Evolutionary conservation across 2,113 vertebrate species (phyloP).

Genomic region (Jaculus jaculus): DNA sequence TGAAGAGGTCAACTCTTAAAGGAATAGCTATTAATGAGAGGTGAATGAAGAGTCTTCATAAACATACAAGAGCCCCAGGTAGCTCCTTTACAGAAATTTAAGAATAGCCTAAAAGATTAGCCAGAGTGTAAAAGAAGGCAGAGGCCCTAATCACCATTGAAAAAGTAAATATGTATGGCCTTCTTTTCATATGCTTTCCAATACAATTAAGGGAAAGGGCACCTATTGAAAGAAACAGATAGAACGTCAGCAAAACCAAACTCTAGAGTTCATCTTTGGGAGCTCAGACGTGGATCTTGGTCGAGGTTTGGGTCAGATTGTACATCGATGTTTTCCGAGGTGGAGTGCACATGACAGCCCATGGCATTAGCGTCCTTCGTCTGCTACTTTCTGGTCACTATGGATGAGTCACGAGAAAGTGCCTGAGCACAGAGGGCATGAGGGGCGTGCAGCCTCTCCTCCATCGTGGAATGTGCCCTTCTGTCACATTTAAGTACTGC

Average conservation of each 20-base stretch:
- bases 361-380: neutral
- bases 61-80: neutral
- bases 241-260: neutral
- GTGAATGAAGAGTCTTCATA: rapidly evolving
- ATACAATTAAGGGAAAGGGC: neutral
- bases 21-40: neutral
- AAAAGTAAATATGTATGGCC: neutral
- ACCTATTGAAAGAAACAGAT: neutral
- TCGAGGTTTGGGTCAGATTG: neutral
- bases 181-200: neutral
- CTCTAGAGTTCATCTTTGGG: neutral
- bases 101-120: neutral
- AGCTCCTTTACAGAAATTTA: neutral
- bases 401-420: neutral
- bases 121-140: neutral
- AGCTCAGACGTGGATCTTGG: neutral
- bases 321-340: neutral
- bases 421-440: neutral
- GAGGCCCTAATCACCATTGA: neutral
- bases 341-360: neutral
- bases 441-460: neutral
- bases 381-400: neutral
- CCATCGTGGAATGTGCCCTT: neutral
- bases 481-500: neutral
- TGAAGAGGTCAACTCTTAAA: neutral